phyloP scores from a whole-genome alignment of 2,113 vertebrate genomes.

The Phyllostomus hastatus region DNA sequence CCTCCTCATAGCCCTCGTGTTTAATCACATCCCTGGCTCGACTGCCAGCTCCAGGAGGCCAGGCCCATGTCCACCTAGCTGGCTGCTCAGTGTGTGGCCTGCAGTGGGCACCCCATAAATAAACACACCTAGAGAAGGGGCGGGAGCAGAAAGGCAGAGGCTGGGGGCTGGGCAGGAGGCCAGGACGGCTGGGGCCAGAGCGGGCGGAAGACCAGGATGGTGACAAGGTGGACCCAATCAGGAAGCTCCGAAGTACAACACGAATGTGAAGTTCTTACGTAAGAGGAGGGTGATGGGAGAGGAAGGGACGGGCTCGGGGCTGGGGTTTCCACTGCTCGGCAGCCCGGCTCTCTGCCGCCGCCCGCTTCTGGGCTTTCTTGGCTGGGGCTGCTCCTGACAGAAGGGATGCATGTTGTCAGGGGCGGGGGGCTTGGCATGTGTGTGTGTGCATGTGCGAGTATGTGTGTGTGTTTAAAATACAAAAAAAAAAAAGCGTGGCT shows the following conservation, averaged over 20 bases:
- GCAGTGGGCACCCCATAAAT: background rate
- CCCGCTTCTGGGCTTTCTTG: conserved; percentile 57
- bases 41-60: background rate
- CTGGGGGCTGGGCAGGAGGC: background rate
- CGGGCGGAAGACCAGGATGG: background rate
- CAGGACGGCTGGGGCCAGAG: background rate
- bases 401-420: conserved; percentile 72
- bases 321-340: background rate
- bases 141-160: fast-evolving
- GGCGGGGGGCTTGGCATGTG: conserved; percentile 62
- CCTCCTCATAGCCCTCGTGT: too few relatives aligned
- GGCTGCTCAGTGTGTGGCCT: fast-evolving
- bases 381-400: conserved; percentile 77
- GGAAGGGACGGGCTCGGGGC: background rate
- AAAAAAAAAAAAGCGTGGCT: conserved; percentile 28
- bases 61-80: background rate
- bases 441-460: background rate
- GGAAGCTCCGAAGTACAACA: background rate
- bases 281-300: background rate
- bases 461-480: conserved; percentile 49
- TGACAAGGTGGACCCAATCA: background rate
- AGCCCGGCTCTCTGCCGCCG: conserved; percentile 57
- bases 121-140: background rate
- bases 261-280: background rate
- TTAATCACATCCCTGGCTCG: background rate